Percentiles rank a stretch among this genome's conserved stretches.
Evolutionary conservation across 2,888 invertebrate species (phyloP).

Genomic region (Cremastinae sp.): DNA sequence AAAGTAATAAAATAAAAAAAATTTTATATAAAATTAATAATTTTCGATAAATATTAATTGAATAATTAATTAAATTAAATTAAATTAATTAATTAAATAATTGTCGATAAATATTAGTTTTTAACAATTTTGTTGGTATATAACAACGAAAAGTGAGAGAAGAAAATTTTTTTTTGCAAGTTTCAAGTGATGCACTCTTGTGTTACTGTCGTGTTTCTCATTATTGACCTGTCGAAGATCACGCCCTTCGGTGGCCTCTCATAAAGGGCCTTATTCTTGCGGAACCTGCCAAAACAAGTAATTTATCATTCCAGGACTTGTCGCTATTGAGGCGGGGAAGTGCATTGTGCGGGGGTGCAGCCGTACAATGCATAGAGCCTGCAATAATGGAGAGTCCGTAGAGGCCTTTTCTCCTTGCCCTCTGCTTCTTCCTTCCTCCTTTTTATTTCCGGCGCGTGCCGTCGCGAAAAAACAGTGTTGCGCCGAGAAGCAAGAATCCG

Average conservation of each 20-base stretch:
- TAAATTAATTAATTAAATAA: conserved; percentile 4
- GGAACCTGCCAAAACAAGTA: conserved; percentile 34
- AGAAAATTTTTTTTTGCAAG: no score
- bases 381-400: conserved; percentile 11
- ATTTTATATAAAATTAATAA: no score
- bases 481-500: no score
- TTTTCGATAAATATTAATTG: no score
- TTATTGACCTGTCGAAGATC: conserved; percentile 8
- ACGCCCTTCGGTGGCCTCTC: conserved; percentile 20
- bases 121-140: no score
- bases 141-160: not conserved
- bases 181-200: not conserved
- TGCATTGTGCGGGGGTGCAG: conserved; percentile 34
- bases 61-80: no score
- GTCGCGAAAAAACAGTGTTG: no score
- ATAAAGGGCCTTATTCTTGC: conserved; percentile 33
- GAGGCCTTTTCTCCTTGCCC: not conserved
- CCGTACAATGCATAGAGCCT: conserved; percentile 36
- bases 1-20: no score
- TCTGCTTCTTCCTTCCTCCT: not conserved
- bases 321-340: not conserved
- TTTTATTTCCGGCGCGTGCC: not conserved
- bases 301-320: conserved; percentile 21
- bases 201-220: not conserved
- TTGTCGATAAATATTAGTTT: no score